Conservation (phyloP, 1,140 invertebrate genomes). For the Antheraea pernyi region DNA sequence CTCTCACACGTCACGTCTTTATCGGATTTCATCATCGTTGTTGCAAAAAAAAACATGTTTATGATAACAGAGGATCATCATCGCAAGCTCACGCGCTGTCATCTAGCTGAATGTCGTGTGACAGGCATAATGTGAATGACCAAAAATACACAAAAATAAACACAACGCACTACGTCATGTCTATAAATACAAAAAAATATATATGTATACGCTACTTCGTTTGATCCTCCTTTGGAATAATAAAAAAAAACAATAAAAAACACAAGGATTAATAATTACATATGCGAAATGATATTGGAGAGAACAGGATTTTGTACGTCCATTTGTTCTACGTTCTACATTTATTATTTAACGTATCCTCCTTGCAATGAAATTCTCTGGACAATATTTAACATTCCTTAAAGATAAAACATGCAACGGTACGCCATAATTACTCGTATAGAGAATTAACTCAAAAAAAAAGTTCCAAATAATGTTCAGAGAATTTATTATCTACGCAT, state of each 20-base stretch:
- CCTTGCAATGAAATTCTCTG: constrained; percentile 36
- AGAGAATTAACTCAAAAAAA: too few species aligned
- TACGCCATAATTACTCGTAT: too few species aligned
- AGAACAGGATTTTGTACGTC: constrained; percentile 51
- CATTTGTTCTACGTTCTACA: constrained; percentile 26
- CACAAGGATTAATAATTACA: constrained; percentile 63
- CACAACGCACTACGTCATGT: constrained; percentile 64
- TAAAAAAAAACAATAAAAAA: constrained; percentile 49
- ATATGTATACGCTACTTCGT: constrained; percentile 50
- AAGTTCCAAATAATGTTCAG: constrained; percentile 17
- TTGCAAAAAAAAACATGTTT: constrained; percentile 53
- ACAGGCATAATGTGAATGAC: constrained; percentile 59
- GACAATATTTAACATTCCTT: constrained; percentile 31
- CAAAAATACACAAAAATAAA: constrained; percentile 50
- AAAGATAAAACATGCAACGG: background rate
- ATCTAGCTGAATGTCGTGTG: constrained; percentile 47
- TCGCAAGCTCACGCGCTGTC: constrained; percentile 53
- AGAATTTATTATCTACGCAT: constrained; percentile 21
- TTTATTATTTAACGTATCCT: constrained; percentile 48
- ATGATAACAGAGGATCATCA: constrained; percentile 61
- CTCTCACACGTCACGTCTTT: constrained; percentile 44
- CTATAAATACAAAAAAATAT: constrained; percentile 41
- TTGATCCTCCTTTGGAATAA: constrained; percentile 64
- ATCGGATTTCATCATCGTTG: constrained; percentile 37
- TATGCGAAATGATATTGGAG: constrained; percentile 48